These are phyloP conservation scores for Aselliscus stoliczkanus DNA, from an alignment of 2,797 vertebrate genomes.

Conservation along the genomic window DNA sequence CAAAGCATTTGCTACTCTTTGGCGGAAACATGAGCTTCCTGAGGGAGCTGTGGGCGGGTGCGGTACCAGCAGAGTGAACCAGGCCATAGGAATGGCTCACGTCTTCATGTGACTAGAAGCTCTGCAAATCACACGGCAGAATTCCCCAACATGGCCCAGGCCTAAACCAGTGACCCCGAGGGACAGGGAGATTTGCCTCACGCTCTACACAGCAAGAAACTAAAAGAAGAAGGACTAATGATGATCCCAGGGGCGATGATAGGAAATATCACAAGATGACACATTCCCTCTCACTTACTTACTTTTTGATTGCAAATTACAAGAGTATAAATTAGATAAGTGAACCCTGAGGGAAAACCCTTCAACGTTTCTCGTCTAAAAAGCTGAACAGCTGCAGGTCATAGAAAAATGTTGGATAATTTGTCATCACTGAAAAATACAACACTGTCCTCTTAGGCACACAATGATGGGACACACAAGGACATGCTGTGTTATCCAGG, in stretches of 20 bases:
- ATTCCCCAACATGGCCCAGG: not conserved
- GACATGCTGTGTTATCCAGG: constrained; percentile 81
- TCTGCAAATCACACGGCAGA: not conserved
- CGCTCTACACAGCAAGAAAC: not conserved
- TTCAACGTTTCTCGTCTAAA: not conserved
- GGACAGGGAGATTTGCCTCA: not conserved
- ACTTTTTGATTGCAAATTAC: not conserved
- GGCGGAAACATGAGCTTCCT: not conserved
- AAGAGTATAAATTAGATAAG: not conserved
- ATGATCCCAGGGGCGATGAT: too few species aligned
- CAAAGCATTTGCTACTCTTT: not conserved
- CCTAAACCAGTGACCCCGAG: not conserved
- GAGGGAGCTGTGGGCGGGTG: not conserved
- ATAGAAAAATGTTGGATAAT: constrained; percentile 82
- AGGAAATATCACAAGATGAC: not conserved
- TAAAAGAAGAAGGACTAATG: not conserved
- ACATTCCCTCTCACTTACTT: not conserved
- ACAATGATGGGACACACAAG: constrained; percentile 70
- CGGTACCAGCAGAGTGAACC: not conserved
- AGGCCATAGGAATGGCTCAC: not conserved
- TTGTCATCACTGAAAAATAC: constrained; percentile 78
- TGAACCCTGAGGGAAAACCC: not conserved
- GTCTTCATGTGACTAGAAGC: rapidly evolving
- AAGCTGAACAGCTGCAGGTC: not conserved
- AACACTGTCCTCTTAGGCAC: constrained; percentile 64